Conservation (phyloP, 2,888 invertebrate species). For the Nipponacmea schrenckii region DNA sequence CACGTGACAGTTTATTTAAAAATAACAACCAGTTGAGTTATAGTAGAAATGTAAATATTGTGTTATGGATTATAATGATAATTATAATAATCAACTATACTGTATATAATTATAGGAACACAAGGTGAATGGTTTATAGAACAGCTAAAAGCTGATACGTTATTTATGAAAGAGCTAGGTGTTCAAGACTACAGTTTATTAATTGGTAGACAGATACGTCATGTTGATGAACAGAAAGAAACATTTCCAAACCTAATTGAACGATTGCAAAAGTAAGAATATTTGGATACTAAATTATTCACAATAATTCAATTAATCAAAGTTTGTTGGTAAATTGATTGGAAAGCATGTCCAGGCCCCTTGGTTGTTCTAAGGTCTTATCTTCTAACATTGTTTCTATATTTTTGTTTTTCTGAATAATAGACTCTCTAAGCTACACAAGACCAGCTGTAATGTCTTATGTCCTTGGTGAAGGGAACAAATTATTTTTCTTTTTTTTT, state of each 20-base stretch:
- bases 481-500: not conserved
- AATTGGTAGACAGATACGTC: conserved; percentile 49
- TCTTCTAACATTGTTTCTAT: no score
- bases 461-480: no score
- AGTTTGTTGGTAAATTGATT: not conserved
- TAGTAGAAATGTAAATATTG: no score
- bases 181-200: conserved; percentile 60
- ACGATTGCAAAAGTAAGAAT: conserved; percentile 48
- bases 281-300: not conserved
- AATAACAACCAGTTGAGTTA: no score
- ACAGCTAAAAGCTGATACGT: conserved; percentile 51
- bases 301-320: no score
- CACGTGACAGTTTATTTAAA: no score
- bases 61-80: no score
- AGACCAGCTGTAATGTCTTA: no score
- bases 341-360: not conserved
- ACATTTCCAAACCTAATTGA: conserved; percentile 44
- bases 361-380: not conserved
- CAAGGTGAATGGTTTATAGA: conserved; percentile 52
- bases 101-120: conserved; percentile 35
- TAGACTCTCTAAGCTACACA: no score
- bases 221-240: conserved; percentile 34
- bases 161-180: conserved; percentile 47
- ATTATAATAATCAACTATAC: no score
- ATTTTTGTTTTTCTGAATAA: no score